Evolutionary conservation across 2,888 invertebrate genomes (phyloP), one percentile per base, ranked within the genome.

Genomic region (Ceratothoa steindachneri): DNA sequence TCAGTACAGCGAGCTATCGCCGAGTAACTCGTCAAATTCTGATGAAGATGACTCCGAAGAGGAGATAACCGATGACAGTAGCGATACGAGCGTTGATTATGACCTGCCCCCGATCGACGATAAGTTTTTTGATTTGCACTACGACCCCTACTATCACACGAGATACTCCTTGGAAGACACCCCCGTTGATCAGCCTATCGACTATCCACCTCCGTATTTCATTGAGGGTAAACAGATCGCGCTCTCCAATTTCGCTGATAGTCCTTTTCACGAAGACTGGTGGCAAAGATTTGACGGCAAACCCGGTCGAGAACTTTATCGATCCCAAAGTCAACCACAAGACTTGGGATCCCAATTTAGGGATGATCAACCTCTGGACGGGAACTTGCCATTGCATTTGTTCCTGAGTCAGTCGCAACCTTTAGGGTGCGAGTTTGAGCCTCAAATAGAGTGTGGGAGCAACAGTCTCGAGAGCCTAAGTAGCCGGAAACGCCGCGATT

Each of bases 141-240:
- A 66, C 51, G 71, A 74, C 29, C 74, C 74, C 12, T 74, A 71
- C 24, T 74, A 74, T 27, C 70, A 74, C 29, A 67, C 67, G 1
- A 67, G 67, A 24, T 30, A 68, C 9, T 67, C 74, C 41, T 52
- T 74, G 0, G 74, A 74, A 2, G 67, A 74, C 31, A 60, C 68
- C 3, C 74, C 74, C 5, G 74, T 67, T 51, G 74, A 74, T 41
- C 74, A 74, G 64, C 74, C 74, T 7, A 74, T 74, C 51, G 74
- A 74, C 30, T 74, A 74, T 29, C 74, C 74, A 0, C 71, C 71
- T 22, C 74, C 74, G 12, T 74, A 67, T 66, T 70, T 71, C 30
- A 51, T 29, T 27, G 65, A 74, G 27, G 68, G 68, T 12, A 64
- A 51, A 4, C 68, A 41, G 24, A 12, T 74, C 1, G 27, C 19